Evolutionary conservation across 2,797 vertebrate species (phyloP), one percentile per base, ranked within the genome.

Genomic region (Carduelis carduelis): DNA sequence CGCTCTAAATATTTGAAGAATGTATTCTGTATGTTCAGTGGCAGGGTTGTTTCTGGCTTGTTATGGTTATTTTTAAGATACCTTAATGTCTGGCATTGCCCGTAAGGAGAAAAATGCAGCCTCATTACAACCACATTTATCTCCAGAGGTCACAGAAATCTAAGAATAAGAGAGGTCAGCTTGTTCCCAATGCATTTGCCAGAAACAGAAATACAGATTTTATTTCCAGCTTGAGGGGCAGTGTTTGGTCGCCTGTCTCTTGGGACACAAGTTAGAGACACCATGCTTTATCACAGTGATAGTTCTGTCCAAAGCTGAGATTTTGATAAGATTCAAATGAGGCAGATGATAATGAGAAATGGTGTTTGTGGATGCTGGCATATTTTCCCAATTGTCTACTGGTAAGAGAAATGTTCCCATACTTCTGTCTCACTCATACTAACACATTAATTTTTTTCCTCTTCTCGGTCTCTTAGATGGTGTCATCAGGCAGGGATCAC

Each of bases 131-230:
- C 83, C 70, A 66, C 77, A 90, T 96, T 93, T 96, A 96, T 97
- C 91, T 97, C 68, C 44, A 83, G 90, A 91, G 96, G 96, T 97
- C 96, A 96, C 35, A 82, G 77, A 93, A 94, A 95, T 91, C 95
- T 96, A 96, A 96, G 96, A 97, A 97, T 96, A 97, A 95, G 90
- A 96, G 88, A 93, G 97, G 96, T 97, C 97, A 96, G 74, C 30
- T 75, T 94, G 91, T 96, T 97, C 96, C 96, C 97, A 97, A 97
- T 56, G 3, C 86, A 84, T 87, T 91, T 98, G 96, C 95, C 96
- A 98, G 95, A 93, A 97, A 97, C 78, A 85, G 92, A 97, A 96
- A 91, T 75, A 53, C 66, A 80, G 79, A 83, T 92, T 70, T 96
- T 91, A 86, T 87, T 95, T 92, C 63, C 57, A 95, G 52, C 27